Evolutionary conservation across 2,888 invertebrate species (phyloP), one percentile per base, ranked within the genome.

Genomic region (Spisula subtruncata): DNA sequence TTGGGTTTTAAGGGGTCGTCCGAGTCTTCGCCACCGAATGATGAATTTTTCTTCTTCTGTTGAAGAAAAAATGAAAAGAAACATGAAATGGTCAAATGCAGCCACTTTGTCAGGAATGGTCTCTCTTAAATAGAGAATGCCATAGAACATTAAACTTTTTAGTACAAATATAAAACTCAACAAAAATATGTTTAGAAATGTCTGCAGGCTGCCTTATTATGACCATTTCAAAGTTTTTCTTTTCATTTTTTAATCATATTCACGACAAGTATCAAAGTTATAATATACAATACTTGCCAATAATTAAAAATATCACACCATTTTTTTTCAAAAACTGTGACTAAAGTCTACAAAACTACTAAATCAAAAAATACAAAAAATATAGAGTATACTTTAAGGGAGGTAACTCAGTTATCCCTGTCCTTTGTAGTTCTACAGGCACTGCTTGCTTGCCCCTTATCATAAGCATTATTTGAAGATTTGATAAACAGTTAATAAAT

Each of bases 51-150:
- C 75, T 88, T 86, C 84, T 90, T 46, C 79, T 84, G 82, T 60
- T 60, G 60, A 60, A 75, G 41, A 71, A 75, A 86, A 87, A 90
- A 88, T 81, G 81, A 85, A 90, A 88, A 86, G 86, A 88, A 75
- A 83, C 46, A 87, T 75, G 48, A 48, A 83, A 80, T 75, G 82
- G 83, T 83, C 80, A 87, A 32, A 80, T 32, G 87, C 87, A 87
- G 87, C 79, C 60, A 56, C 8, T 82, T 18, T 56, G 0, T 83
- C 29, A 51, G 46, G 6, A 54, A n/a, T 83, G 1, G 25, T 1
- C 56, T 14, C 4, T 54, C 56, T 82, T 32, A 18, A 20, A 56
- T 20, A 60, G 32, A 35, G 48, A 35, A 20, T 48, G 32, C 51
- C 51, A 81, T 48, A 25, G 25, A 81, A 81, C n/a, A 54, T 81